Conservation (phyloP, 2,888 invertebrate species). For the Nephrotoma flavescens region DNA sequence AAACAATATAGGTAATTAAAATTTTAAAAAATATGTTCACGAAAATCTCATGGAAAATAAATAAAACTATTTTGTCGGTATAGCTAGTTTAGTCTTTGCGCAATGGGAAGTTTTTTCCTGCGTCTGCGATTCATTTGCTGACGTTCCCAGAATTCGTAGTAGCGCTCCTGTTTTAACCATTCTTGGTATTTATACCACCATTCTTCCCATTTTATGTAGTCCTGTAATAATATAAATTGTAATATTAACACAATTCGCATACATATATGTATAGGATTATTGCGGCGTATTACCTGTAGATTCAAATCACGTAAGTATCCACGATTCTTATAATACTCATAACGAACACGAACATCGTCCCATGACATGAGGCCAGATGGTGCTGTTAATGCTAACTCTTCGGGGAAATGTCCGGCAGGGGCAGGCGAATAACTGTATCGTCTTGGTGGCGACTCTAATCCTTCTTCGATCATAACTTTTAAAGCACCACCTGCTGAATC, state of each 20-base stretch:
- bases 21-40: background rate
- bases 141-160: slow-evolving; percentile 33
- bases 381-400: slow-evolving; percentile 56
- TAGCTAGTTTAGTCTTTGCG: slow-evolving; percentile 24
- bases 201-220: slow-evolving; percentile 86
- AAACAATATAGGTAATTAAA: background rate
- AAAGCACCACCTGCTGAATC: slow-evolving; percentile 56
- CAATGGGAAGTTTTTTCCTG: slow-evolving; percentile 32
- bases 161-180: slow-evolving; percentile 55
- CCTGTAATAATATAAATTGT: slow-evolving; percentile 49
- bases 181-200: slow-evolving; percentile 88
- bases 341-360: slow-evolving; percentile 79
- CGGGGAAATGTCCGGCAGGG: slow-evolving; percentile 63
- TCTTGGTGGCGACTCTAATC: slow-evolving; percentile 42
- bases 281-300: slow-evolving; percentile 21
- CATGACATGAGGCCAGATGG: slow-evolving; percentile 60
- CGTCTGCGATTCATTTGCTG: slow-evolving; percentile 30
- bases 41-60: background rate
- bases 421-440: slow-evolving; percentile 45
- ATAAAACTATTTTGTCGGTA: background rate
- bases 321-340: slow-evolving; percentile 78
- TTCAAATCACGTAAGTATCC: slow-evolving; percentile 61
- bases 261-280: no score
- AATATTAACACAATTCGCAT: background rate
- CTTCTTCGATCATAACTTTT: slow-evolving; percentile 61